These are phyloP conservation scores for Threskiornis aethiopicus DNA, from an alignment of 2,797 vertebrate species.

Conservation along the genomic window DNA sequence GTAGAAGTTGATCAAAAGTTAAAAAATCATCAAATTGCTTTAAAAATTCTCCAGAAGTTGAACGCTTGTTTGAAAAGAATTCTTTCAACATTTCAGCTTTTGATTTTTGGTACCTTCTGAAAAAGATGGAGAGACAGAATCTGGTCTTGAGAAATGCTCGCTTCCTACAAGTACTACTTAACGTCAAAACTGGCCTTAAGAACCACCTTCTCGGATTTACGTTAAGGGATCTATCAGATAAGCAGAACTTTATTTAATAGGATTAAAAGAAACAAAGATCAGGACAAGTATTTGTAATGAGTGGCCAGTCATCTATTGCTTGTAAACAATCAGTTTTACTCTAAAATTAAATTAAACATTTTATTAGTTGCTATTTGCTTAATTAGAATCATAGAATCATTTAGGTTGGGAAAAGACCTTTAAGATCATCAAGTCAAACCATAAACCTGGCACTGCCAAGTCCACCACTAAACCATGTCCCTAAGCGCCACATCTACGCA, in stretches of 20 bases:
- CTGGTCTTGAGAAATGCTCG: background rate
- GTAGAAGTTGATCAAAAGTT: background rate
- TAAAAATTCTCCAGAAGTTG: background rate
- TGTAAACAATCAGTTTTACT: background rate
- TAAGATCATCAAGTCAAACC: background rate
- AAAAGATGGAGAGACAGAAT: background rate
- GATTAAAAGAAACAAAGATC: background rate
- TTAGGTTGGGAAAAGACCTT: background rate
- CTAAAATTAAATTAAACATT: background rate
- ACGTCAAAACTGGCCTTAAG: background rate
- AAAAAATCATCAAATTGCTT: background rate
- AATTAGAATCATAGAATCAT: background rate
- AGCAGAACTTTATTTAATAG: background rate
- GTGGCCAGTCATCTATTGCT: background rate
- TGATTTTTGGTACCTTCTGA: background rate
- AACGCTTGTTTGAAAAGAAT: background rate
- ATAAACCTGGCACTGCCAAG: background rate
- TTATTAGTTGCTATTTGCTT: background rate
- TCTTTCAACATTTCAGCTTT: background rate
- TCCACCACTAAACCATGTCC: background rate
- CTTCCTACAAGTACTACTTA: background rate
- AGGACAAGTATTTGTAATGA: background rate
- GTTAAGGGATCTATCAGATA: background rate
- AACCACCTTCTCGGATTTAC: background rate
- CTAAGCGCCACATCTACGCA: background rate